Base-by-base conservation (phyloP, 2,797 vertebrate genomes). In the Lepilemur ruficaudatus region DNA sequence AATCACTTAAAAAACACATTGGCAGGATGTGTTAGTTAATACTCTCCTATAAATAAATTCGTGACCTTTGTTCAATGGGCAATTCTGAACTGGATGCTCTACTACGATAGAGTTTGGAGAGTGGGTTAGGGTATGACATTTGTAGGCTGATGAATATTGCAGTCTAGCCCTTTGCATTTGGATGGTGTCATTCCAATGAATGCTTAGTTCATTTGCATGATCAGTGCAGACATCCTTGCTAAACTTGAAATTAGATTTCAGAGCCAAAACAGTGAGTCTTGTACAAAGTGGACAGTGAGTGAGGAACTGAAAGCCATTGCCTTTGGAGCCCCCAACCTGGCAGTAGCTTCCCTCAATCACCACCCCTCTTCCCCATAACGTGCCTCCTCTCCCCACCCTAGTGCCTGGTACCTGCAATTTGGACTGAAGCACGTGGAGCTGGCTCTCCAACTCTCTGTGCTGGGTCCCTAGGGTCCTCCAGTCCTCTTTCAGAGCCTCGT, bases 341-440 rank as follows among this genome's bases (percentile, higher is more conserved):
- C 7, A 41, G 43, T 30, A 55, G 18, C 63, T 59, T 59, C 35
- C 52, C 11, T 75, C 28, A 18, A 5, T 35, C 48, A 22, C 35
- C 20, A 32, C 10, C 23, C 15, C 13, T 11, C 28, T 23, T 25
- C 18, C 46, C n/a, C 14, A 79, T 8, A 6, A 4, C 20, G 63
- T 72, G 35, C 50, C 30, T 55, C 25, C 32, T 65, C 13, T 32
- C n/a, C 43, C 72, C 18, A 7, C 25, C 63, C 63, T 11, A 20
- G 55, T 25, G 67, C 70, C 84, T 52, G 28, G 46, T 98, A 99
- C 99, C 99, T 99, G 99, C 72, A 99, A 98, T 89, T 99, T 98
- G 28, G 98, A 98, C 61, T 99, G 99, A 70, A 99, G 93, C 80
- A 98, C 61, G 1, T 99, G 98, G 94, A 99, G 98, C 93, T 99